Evolutionary conservation across 2,888 invertebrate genomes (phyloP).

Genomic region (Carpatolechia fugitivella): DNA sequence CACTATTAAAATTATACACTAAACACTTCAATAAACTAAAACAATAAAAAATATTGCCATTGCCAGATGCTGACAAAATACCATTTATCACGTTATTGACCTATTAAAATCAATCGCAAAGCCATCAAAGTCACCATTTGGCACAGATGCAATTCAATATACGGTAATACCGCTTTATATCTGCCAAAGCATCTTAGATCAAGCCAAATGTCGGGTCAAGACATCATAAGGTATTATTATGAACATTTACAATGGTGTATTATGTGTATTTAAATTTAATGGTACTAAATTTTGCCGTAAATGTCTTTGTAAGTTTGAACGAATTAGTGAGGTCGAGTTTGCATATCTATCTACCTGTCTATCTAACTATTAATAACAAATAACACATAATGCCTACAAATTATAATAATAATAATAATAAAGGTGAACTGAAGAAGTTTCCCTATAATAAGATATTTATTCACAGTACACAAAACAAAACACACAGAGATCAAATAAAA

Average conservation of each 20-base stretch:
- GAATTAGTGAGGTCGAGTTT: background rate
- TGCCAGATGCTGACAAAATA: too few relatives aligned
- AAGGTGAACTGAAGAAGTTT: too few relatives aligned
- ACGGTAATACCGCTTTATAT: background rate
- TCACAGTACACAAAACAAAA: too few relatives aligned
- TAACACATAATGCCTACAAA: too few relatives aligned
- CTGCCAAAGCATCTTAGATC: background rate
- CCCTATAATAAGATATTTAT: too few relatives aligned
- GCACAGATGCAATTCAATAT: conserved; percentile 10
- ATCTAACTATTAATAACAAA: too few relatives aligned
- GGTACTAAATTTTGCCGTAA: background rate
- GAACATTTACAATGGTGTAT: background rate
- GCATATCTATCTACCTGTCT: too few relatives aligned
- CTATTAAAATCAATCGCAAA: conserved; percentile 14
- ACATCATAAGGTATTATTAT: background rate
- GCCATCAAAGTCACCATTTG: conserved; percentile 8
- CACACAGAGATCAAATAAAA: too few relatives aligned
- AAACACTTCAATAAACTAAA: too few relatives aligned
- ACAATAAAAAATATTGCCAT: too few relatives aligned
- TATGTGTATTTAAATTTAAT: background rate
- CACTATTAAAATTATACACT: too few relatives aligned
- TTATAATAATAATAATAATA: too few relatives aligned
- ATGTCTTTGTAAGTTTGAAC: background rate
- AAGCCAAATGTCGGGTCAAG: background rate
- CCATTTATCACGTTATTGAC: background rate